Evolutionary conservation across 2,888 invertebrate genomes (phyloP), one percentile per base, ranked within the genome.

Genomic region (Rhogogaster chlorosoma): DNA sequence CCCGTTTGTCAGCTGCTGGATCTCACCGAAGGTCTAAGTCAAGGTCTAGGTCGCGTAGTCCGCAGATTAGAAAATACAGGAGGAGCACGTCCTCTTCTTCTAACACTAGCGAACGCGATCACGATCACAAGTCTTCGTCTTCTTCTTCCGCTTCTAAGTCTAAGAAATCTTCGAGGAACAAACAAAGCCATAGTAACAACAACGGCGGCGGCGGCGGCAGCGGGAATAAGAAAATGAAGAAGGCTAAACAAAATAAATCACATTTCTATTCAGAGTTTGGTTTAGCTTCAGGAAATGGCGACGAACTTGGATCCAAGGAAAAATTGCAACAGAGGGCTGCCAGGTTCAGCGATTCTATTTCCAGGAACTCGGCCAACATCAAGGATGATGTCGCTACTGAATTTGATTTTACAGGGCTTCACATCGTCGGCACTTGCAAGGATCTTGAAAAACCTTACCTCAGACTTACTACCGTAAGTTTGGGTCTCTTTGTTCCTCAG

Each of bases 391-490:
- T 94, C 86, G 95, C 96, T 87, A 95, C 95, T 86, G 97, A 97
- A 90, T 96, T 98, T 94, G 98, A 98, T 94, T 96, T 98, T 94
- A 96, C 96, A 89, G 96, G 97, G 93, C 96, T 97, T 94, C 98
- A 98, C 93, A 97, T 99, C 92, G 97, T 99, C 89, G 99, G 99
- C 87, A 98, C 98, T 29, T 99, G 98, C 94, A 96, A 95, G 93
- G 98, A 99, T 93, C 94, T 99, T 91, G 99, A 99, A 94, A 99
- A 99, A 94, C 97, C 97, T 77, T 99, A 99, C 94, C 95, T 99
- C 89, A 96, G 99, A 90, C 95, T 99, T 84, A 99, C 99, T 53
- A 94, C 95, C 86, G 96, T 96, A 90, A 91, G 42, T 38, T 18
- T 92, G 90, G 38, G 15, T 57, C 85, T 75, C 36, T 85, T 22